Evolutionary conservation across 2,888 invertebrate species (phyloP).

Genomic region (Automeris io): DNA sequence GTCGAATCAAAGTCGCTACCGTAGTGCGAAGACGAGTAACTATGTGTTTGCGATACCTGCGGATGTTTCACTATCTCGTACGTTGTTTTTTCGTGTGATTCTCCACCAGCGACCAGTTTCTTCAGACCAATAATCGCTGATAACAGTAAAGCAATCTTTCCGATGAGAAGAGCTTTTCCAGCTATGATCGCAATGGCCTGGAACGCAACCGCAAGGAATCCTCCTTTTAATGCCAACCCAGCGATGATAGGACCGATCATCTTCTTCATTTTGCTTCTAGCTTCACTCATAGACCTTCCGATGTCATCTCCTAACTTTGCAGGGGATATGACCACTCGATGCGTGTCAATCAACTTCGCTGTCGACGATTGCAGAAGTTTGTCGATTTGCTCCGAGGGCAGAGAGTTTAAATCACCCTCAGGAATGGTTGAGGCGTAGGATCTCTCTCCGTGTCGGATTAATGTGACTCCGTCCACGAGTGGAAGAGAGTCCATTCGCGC

Average conservation of each 20-base stretch:
- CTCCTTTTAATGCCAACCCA: constrained; percentile 83
- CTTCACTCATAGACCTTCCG: constrained; percentile 70
- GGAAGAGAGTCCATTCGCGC: constrained; percentile 78
- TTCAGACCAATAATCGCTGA: constrained; percentile 88
- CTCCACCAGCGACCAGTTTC: constrained; percentile 82
- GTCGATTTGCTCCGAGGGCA: constrained; percentile 79
- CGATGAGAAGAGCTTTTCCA: constrained; percentile 87
- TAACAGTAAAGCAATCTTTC: constrained; percentile 88
- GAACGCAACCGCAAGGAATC: constrained; percentile 84
- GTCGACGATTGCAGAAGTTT: constrained; percentile 75
- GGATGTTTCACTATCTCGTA: constrained; percentile 92
- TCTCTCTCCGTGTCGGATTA: constrained; percentile 69
- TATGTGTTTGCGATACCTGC: constrained; percentile 86
- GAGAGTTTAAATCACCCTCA: constrained; percentile 77
- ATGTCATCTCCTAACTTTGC: constrained; percentile 54
- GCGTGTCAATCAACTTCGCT: constrained; percentile 77
- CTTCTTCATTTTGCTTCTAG: constrained; percentile 79
- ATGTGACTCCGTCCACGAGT: constrained; percentile 78
- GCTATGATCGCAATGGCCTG: constrained; percentile 86
- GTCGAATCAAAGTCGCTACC: constrained; percentile 79
- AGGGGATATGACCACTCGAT: constrained; percentile 75
- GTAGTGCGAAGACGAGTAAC: constrained; percentile 83
- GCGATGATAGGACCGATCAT: constrained; percentile 82
- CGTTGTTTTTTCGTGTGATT: constrained; percentile 86
- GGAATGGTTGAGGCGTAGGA: constrained; percentile 69